These are phyloP conservation scores for Rhopalosiphum nymphaeae DNA, from an alignment of 2,888 invertebrate genomes.

Conservation along the genomic window DNA sequence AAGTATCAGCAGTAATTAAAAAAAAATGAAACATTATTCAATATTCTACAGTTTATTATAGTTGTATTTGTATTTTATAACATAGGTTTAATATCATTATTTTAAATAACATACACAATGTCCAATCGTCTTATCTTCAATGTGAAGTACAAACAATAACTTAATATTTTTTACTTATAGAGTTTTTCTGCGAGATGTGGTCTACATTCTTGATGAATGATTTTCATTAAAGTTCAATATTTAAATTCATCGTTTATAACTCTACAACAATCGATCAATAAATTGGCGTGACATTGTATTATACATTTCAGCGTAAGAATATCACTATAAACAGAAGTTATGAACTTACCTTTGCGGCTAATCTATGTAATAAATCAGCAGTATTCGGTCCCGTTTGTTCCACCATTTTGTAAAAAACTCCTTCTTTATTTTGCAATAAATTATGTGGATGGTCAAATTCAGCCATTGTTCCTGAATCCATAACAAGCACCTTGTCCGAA, in stretches of 20 bases:
- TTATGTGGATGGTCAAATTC: conserved; percentile 81
- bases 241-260: background rate
- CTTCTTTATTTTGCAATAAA: conserved; percentile 75
- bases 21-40: background rate
- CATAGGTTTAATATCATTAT: background rate
- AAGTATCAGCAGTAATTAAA: background rate
- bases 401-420: conserved; percentile 79
- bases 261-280: background rate
- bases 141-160: background rate
- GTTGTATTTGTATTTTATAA: background rate
- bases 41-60: background rate
- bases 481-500: conserved; percentile 87
- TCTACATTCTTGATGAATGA: background rate
- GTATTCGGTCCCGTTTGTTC: conserved; percentile 77
- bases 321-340: background rate
- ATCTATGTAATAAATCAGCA: conserved; percentile 72
- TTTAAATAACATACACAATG: background rate
- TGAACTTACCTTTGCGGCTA: conserved; percentile 71
- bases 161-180: background rate
- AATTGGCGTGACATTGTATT: background rate
- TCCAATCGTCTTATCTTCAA: background rate
- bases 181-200: background rate
- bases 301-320: background rate
- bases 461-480: conserved; percentile 83
- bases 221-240: background rate